Evolutionary conservation across 2,113 vertebrate species (phyloP).

Genomic region (Pluvialis apricaria): DNA sequence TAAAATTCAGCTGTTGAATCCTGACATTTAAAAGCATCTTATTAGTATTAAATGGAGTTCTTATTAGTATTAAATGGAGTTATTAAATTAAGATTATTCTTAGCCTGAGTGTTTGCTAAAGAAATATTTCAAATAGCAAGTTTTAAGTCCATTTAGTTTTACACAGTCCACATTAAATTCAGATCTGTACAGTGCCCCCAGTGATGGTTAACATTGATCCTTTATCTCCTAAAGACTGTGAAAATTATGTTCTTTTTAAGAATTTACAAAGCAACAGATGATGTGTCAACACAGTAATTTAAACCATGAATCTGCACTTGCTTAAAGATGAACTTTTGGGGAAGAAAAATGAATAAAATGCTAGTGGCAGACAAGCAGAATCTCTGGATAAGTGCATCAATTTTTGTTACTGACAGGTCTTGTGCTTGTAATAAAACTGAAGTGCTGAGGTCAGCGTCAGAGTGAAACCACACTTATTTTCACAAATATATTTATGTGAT

Average conservation of each 20-base stretch:
- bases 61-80: not conserved
- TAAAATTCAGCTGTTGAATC: not conserved
- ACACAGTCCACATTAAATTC: not conserved
- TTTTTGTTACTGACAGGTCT: conserved; percentile 62
- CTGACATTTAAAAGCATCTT: not conserved
- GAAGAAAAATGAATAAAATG: conserved; percentile 69
- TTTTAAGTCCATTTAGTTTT: not conserved
- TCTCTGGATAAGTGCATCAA: conserved; percentile 59
- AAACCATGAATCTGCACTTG: conserved; percentile 62
- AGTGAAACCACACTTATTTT: conserved; percentile 42
- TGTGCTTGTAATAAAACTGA: conserved; percentile 48
- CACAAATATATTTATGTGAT: conserved; percentile 54
- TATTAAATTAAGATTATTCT: not conserved
- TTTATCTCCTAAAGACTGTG: not conserved
- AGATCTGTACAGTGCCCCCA: not conserved
- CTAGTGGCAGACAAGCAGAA: conserved; percentile 55
- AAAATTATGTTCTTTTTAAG: conserved; percentile 1
- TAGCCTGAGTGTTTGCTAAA: not conserved
- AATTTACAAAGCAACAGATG: conserved; percentile 55
- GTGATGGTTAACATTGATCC: not conserved
- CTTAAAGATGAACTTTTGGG: conserved; percentile 70
- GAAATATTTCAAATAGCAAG: not conserved
- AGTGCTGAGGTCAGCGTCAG: conserved; percentile 71
- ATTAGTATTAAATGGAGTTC: not conserved
- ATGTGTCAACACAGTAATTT: conserved; percentile 66